A percentile compares a stretch with the other conserved stretches of the same genome.
Conservation (phyloP, 1,140 invertebrate species). For the Anoplophora glabripennis region DNA sequence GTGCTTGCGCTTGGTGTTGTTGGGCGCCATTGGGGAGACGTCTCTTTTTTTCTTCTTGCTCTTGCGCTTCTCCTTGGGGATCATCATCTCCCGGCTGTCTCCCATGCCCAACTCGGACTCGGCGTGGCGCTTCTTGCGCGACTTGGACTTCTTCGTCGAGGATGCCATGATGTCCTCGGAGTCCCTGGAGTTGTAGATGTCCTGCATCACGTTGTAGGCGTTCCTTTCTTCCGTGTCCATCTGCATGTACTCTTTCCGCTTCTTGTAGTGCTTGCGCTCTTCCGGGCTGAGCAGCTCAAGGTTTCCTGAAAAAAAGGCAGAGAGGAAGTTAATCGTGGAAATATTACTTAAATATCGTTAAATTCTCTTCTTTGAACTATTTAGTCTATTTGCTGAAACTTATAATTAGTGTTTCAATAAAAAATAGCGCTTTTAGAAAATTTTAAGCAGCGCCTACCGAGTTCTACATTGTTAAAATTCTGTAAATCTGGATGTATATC, state of each 20-base stretch:
- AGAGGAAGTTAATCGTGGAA: too few relatives aligned
- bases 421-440: too few relatives aligned
- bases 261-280: constrained; percentile 44
- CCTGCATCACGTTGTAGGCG: constrained; percentile 45
- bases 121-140: constrained; percentile 41
- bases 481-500: too few relatives aligned
- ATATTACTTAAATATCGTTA: too few relatives aligned
- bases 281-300: constrained; percentile 47
- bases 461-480: too few relatives aligned
- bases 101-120: constrained; percentile 42
- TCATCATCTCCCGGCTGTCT: constrained; percentile 49
- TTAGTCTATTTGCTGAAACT: too few relatives aligned
- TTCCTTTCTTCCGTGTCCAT: constrained; percentile 44
- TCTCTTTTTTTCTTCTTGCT: constrained; percentile 47
- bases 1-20: constrained; percentile 23
- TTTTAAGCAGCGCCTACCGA: too few relatives aligned
- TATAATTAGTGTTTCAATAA: too few relatives aligned
- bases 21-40: constrained; percentile 29
- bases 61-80: constrained; percentile 46
- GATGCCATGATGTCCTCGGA: constrained; percentile 38
- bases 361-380: too few relatives aligned
- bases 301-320: constrained; percentile 40
- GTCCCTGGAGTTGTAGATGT: constrained; percentile 39
- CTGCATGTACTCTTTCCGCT: constrained; percentile 40
- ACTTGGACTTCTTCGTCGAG: constrained; percentile 42